Evolutionary conservation across 2,113 vertebrate genomes (phyloP), one percentile per base, ranked within the genome.

Genomic region (Cardinalis cardinalis): DNA sequence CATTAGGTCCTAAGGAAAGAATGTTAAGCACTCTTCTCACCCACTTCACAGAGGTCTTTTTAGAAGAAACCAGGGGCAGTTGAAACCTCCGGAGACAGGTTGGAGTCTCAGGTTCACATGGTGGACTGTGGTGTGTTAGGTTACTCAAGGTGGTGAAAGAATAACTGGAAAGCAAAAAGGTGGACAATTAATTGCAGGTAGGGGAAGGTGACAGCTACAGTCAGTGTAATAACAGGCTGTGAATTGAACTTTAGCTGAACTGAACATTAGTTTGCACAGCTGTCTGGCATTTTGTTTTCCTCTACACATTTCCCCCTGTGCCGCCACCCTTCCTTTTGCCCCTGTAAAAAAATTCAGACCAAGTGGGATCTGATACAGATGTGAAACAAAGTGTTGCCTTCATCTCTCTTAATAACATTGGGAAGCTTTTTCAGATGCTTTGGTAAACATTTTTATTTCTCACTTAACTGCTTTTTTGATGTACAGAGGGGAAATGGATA

Each of bases 51-150:
- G 51, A 65, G 9, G 14, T 40, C 7, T 80, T 82, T 69, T 80
- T 3, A 20, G 77, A 83, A 76, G 71, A 61, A 85, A 14, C 8
- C 1, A 9, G 4, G 25, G 3, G 2, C 1, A 8, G 18, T 46
- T 88, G 66, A 71, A 87, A 61, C 16, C 12, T 28, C 17, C 8
- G 56, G 49, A 28, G 14, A 16, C 19, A 11, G 26, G 12, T 17
- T 69, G 53, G n/a, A 34, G 28, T 68, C 29, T 32, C 0, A 0
- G 17, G 44, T 55, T 9, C 3, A 1, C 0, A 0, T 29, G 19
- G 59, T 41, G 68, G 87, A 11, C 48, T 8, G 1, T 59, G 41
- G n/a, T 38, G 24, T 59, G 12, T 82, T 41, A 19, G 26, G 11
- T 73, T 76, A 32, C 32, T 74, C 34, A 53, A 18, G 12, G 40